Conservation (phyloP, 2,113 vertebrate species). For the Columba livia region DNA sequence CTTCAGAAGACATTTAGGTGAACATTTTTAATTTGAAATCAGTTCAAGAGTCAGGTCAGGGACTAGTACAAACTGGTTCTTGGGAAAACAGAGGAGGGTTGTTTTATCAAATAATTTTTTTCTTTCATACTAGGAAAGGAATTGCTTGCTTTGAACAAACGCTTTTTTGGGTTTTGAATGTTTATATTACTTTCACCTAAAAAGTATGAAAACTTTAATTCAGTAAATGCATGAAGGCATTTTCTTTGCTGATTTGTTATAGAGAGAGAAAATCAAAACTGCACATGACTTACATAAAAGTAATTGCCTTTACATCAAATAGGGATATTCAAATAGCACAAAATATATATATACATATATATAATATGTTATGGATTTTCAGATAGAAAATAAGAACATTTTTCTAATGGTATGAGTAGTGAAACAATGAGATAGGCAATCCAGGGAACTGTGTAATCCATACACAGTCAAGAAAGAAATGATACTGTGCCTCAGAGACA, state of each 20-base stretch:
- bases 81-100: not conserved
- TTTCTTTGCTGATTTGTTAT: not conserved
- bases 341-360: not conserved
- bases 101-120: not conserved
- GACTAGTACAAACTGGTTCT: not conserved
- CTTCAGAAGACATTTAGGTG: not conserved
- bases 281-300: not conserved
- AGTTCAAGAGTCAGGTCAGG: not conserved
- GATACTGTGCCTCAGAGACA: not conserved
- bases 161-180: not conserved
- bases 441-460: not conserved
- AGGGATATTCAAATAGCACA: not conserved
- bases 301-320: not conserved
- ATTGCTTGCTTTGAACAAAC: not conserved
- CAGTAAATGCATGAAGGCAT: not conserved
- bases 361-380: not conserved
- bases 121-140: not conserved
- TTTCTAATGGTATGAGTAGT: not conserved
- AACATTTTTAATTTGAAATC: not conserved
- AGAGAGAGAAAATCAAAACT: not conserved
- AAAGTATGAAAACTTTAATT: not conserved
- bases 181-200: not conserved
- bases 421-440: not conserved
- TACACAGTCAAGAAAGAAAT: not conserved
- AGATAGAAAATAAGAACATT: not conserved